Evolutionary conservation across 2,113 vertebrate species (phyloP).

Genomic region (Chauna torquata): DNA sequence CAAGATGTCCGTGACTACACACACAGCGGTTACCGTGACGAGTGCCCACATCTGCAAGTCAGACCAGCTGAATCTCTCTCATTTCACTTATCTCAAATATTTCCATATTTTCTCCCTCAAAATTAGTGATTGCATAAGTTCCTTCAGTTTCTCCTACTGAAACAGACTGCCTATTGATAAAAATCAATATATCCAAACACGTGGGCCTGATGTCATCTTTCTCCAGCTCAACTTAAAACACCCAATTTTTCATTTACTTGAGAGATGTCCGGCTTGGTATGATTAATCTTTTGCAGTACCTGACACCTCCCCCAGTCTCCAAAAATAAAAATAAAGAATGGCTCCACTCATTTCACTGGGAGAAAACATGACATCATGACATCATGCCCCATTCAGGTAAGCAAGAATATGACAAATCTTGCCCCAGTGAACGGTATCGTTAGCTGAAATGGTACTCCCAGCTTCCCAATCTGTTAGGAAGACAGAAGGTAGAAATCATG

Average conservation of each 20-base stretch:
- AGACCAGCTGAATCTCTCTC: background rate
- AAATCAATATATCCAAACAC: background rate
- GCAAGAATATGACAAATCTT: slow-evolving; percentile 13
- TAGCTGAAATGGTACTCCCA: background rate
- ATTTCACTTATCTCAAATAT: background rate
- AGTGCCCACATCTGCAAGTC: background rate
- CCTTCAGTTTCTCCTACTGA: background rate
- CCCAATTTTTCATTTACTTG: background rate
- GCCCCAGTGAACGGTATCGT: background rate
- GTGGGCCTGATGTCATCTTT: background rate
- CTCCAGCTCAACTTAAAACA: background rate
- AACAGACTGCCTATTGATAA: background rate
- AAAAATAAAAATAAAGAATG: slow-evolving; percentile 18
- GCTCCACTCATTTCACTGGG: background rate
- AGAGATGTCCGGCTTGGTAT: background rate
- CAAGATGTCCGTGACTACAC: background rate
- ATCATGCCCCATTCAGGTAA: slow-evolving; percentile 30
- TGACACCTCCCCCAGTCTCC: background rate
- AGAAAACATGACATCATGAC: slow-evolving; percentile 43
- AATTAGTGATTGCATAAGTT: background rate
- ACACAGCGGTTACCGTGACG: background rate
- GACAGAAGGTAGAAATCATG: background rate
- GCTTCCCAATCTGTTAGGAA: background rate
- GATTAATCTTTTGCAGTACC: background rate
- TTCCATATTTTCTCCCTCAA: background rate